Base-by-base conservation (phyloP, 2,888 invertebrate species). In the Caenorhabditis sp. region DNA sequence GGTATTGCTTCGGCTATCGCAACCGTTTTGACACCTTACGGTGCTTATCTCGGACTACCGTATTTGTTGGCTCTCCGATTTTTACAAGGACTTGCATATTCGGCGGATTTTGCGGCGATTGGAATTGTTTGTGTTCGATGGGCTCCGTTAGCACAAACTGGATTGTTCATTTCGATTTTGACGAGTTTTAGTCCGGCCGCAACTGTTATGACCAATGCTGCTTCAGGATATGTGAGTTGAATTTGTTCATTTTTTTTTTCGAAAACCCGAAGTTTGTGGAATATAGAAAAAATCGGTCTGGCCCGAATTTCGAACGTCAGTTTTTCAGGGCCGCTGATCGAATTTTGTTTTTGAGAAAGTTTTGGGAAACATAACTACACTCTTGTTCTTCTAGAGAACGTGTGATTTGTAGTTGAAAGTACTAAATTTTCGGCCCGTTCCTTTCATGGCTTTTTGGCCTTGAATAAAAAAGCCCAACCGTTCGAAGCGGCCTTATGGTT, bases 161-260 rank as follows among this genome's bases (percentile, higher is more conserved):
- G 82, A 24, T 72, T 84, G 23, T 85, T 84, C 70, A 81, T 85
- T 50, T 75, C 79, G 23, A 76, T 83, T 59, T 65, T 85, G 31
- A 85, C 85, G 17, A 81, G 82, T 59, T 85, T 85, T 72, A 79
- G 84, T 21, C 81, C 84, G 1, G 66, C 83, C 12, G 77, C 85
- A 17, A 74, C 79, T 1, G 72, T 76, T 1, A 71, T 85, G 62
- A 84, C 84, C 12, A 85, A 84, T 62, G 78, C 83, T 0, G 69
- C 83, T 10, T 74, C 84, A 8, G 85, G 84, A 74, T 79, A 68
- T 51, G 82, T 84, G 66, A 64, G 69, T 67, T 19, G 21, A 24
- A 36, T 21, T 43, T 17, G 37, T 19, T 23, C n/a, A n/a, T n/a
- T n/a, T n/a, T n/a, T n/a, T n/a, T 14, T 24, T 19, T 57, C 5